Evolutionary conservation across 2,113 vertebrate species (phyloP).

Genomic region (Sapayoa aenigma): DNA sequence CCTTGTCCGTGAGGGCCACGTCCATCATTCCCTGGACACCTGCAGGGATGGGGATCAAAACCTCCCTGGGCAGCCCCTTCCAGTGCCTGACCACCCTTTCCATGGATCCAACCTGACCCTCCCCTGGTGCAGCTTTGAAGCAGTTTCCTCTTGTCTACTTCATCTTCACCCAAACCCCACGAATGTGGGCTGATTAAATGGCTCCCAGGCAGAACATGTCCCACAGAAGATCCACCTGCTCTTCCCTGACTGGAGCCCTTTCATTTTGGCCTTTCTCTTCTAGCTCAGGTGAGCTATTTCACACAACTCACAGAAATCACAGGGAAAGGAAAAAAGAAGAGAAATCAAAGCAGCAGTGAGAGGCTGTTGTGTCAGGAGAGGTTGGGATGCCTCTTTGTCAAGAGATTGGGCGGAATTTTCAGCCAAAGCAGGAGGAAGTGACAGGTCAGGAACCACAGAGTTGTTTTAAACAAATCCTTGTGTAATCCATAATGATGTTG

Average conservation of each 20-base stretch:
- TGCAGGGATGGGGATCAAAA: background rate
- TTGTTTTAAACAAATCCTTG: conserved; percentile 23
- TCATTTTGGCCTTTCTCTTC: background rate
- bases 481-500: background rate
- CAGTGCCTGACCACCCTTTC: background rate
- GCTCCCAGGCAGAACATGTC: background rate
- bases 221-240: background rate
- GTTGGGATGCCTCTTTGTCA: background rate
- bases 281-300: background rate
- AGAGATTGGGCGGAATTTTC: background rate
- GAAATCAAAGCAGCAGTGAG: background rate
- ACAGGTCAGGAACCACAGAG: background rate
- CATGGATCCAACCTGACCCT: background rate
- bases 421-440: background rate
- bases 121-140: background rate
- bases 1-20: background rate
- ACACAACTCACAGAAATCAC: background rate
- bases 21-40: background rate
- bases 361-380: background rate
- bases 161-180: background rate
- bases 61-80: background rate
- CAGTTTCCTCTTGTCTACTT: background rate
- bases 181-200: fast-evolving
- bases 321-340: no score
- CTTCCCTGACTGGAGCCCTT: background rate